phyloP scores from a whole-genome alignment of 2,888 invertebrate genomes.

The Catocala nupta region DNA sequence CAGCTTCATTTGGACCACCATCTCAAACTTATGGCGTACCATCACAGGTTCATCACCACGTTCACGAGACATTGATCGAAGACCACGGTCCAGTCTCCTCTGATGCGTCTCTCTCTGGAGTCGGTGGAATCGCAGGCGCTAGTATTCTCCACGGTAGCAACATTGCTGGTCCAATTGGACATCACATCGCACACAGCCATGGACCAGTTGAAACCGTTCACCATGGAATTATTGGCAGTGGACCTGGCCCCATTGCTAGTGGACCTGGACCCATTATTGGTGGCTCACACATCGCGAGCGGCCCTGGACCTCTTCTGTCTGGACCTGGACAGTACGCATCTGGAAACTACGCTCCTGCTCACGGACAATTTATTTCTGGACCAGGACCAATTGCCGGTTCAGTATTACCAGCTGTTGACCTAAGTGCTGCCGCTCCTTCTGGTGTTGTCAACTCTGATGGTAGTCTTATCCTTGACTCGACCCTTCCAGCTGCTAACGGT shows the following conservation, averaged over 20 bases:
- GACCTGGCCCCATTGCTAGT: constrained; percentile 1
- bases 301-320: constrained; percentile 27
- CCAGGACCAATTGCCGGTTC: constrained; percentile 15
- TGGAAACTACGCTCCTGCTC: not conserved
- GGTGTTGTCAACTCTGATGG: constrained; percentile 39
- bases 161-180: constrained; percentile 16
- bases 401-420: constrained; percentile 23
- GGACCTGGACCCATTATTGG: constrained; percentile 11
- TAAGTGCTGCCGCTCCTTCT: constrained; percentile 25
- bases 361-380: constrained; percentile 9
- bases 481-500: constrained; percentile 28
- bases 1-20: constrained; percentile 76
- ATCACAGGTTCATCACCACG: constrained; percentile 7
- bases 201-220: too few species aligned
- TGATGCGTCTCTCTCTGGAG: constrained; percentile 44
- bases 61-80: constrained; percentile 50
- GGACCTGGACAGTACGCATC: constrained; percentile 9
- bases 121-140: constrained; percentile 30
- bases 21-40: constrained; percentile 72
- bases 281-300: constrained; percentile 29
- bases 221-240: constrained; percentile 12
- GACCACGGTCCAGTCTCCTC: constrained; percentile 42
- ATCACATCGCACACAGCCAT: not conserved
- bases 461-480: constrained; percentile 38
- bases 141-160: constrained; percentile 24